Conservation (phyloP, 2,888 invertebrate species). For the Polymixis flavicincta region DNA sequence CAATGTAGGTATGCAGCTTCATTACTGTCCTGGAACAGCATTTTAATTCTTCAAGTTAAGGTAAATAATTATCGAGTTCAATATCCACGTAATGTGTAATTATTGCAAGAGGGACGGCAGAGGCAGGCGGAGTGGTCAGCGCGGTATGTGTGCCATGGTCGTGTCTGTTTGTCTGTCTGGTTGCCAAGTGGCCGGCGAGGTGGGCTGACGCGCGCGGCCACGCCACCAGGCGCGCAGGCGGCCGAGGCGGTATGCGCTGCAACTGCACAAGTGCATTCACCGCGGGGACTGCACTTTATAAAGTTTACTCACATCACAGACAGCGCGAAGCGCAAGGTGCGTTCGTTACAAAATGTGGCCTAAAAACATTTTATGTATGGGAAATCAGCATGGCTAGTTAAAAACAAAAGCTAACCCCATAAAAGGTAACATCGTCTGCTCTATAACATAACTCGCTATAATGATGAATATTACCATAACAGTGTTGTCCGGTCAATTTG, state of each 20-base stretch:
- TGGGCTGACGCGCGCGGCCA: slow-evolving; percentile 82
- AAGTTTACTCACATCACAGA: slow-evolving; percentile 46
- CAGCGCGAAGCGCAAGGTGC: slow-evolving; percentile 28
- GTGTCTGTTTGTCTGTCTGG: slow-evolving; percentile 77
- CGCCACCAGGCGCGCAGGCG: slow-evolving; percentile 83
- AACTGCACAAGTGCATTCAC: slow-evolving; percentile 73
- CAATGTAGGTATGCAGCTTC: not conserved
- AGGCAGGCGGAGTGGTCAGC: slow-evolving; percentile 68
- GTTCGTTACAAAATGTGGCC: not conserved
- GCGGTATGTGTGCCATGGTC: slow-evolving; percentile 72
- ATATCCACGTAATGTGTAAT: slow-evolving; percentile 29
- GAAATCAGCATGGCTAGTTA: slow-evolving; percentile 11
- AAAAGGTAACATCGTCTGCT: slow-evolving; percentile 20
- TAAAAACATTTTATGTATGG: not conserved
- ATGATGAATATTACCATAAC: slow-evolving; percentile 53
- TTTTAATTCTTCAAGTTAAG: slow-evolving; percentile 37
- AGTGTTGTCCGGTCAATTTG: slow-evolving; percentile 60
- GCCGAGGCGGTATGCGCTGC: slow-evolving; percentile 69
- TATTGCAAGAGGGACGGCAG: slow-evolving; percentile 42
- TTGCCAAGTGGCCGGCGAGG: slow-evolving; percentile 88
- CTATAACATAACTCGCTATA: slow-evolving; percentile 27
- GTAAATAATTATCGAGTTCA: slow-evolving; percentile 24
- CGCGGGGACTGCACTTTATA: slow-evolving; percentile 58
- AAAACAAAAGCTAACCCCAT: slow-evolving; percentile 24
- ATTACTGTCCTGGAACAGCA: not conserved